Base-by-base conservation (phyloP, 2,888 invertebrate species). In the Malacosoma neustria region DNA sequence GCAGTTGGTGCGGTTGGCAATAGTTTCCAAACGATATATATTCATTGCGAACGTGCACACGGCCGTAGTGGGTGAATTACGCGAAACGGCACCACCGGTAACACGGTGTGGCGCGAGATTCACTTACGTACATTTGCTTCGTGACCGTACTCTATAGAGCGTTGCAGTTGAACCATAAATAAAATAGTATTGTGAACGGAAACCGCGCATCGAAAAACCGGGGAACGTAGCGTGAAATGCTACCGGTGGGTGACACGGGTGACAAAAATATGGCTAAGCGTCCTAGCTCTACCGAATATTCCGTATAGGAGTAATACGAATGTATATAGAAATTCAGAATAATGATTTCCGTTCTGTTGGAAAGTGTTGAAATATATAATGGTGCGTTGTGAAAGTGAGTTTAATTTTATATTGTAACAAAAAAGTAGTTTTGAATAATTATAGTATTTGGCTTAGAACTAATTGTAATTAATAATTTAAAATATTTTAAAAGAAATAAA, bases 141-240 rank as follows among this genome's bases (percentile, higher is more conserved):
- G 66, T 74, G 73, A 75, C 70, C 61, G 48, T 63, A 57, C 61
- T 59, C 64, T 51, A 66, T 72, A 63, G 49, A 59, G 51, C 57
- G 57, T 43, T 64, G 62, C 62, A 63, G 61, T 67, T 67, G 52
- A 60, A 51, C 62, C 67, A 70, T 75, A 73, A 76, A 80, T 80
- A 77, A 72, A 74, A 72, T 58, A 61, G 61, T 63, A 70, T 71
- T 73, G 71, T 73, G 66, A 54, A 64, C 71, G 74, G 77, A 75
- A 79, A 73, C 69, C 69, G 66, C 72, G 69, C 69, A 72, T 79
- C 68, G 65, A 77, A 77, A 77, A 74, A 74, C 67, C 66, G 68
- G 69, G 54, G 65, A 70, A 62, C 61, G 65, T 76, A 72, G 75
- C 76, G 75, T 81, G 77, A 77, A 81, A 72, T 67, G 72, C 67